Evolutionary conservation across 35 echinoderm and acorn worm species (phyloP), one percentile per base, ranked within the genome.

Genomic region (Amphiura filiformis): DNA sequence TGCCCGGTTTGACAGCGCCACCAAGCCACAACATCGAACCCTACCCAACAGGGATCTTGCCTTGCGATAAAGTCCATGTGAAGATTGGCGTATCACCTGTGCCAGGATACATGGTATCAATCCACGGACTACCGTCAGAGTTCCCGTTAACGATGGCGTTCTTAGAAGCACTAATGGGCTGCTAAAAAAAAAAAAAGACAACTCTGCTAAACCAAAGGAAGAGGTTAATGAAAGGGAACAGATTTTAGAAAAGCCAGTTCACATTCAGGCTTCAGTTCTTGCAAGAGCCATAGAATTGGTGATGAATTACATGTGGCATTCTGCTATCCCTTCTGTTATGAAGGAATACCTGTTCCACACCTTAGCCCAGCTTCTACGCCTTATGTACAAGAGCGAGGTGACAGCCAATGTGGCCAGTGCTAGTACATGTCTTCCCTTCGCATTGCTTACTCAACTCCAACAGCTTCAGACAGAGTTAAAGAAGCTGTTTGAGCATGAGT

Each of bases 311-410:
- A 36, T 94, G 32, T 81, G 88, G 84, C 37, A 64, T n/a, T 78
- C 93, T 36, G 56, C 75, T 37, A 77, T 88, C 7, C 88, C 93
- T 20, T 57, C 93, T 15, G 39, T 86, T 13, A 87, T 94, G 78
- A 94, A 94, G 47, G 93, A 94, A 36, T 89, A 90, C 84, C n/a
- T 90, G 39, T 94, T 94, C 80, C 88, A 84, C 30, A 79, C 90
- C 39, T 80, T 94, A 83, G 93, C 88, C 28, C 93, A 94, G 84
- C 64, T 94, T 1, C 39, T 94, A 34, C 56, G 93, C 36, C 78
- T 86, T 23, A 79, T 90, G 39, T 86, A 84, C 57, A 94, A 94
- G 80, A 89, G 57, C 32, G 87, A 94, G 39, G 82, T 44, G 44
- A 61, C 44, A 0, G 81, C 57, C 22, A 82, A 91, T 57, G 75